phyloP scores from a whole-genome alignment of 2,888 invertebrate genomes.

The Patella ulyssiponensis region DNA sequence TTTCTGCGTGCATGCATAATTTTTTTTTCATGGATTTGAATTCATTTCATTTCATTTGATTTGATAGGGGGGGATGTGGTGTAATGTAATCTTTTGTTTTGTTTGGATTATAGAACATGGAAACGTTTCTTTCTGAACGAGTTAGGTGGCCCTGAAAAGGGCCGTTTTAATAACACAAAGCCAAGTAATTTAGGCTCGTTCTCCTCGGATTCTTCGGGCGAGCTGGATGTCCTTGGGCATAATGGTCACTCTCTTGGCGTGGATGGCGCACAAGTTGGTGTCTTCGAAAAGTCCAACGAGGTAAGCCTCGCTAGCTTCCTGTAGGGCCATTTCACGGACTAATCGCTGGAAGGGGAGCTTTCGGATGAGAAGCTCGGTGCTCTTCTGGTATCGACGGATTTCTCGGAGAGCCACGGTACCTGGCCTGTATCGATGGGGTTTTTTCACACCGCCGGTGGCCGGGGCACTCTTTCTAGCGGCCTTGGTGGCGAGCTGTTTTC shows the following conservation, averaged over 20 bases:
- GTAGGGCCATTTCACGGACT: slow-evolving; percentile 79
- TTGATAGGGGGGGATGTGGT: no score
- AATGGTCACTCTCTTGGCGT: slow-evolving; percentile 95
- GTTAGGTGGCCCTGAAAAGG: no score
- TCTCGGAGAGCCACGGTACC: slow-evolving; percentile 67
- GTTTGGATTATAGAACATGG: no score
- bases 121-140: no score
- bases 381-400: slow-evolving; percentile 66
- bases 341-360: slow-evolving; percentile 68
- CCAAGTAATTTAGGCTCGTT: slow-evolving; percentile 75
- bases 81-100: no score
- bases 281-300: slow-evolving; percentile 95
- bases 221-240: slow-evolving; percentile 97
- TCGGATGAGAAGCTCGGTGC: slow-evolving; percentile 65
- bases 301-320: slow-evolving; percentile 82
- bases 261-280: slow-evolving; percentile 96
- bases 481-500: slow-evolving; percentile 20
- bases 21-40: no score
- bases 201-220: slow-evolving; percentile 94
- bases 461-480: slow-evolving; percentile 46
- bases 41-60: no score
- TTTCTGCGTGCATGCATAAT: no score
- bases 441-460: slow-evolving; percentile 65
- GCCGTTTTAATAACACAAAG: no score
- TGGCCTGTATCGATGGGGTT: slow-evolving; percentile 66